Base-by-base conservation (phyloP, 2,888 invertebrate genomes). In the Drosophila peninsularis region DNA sequence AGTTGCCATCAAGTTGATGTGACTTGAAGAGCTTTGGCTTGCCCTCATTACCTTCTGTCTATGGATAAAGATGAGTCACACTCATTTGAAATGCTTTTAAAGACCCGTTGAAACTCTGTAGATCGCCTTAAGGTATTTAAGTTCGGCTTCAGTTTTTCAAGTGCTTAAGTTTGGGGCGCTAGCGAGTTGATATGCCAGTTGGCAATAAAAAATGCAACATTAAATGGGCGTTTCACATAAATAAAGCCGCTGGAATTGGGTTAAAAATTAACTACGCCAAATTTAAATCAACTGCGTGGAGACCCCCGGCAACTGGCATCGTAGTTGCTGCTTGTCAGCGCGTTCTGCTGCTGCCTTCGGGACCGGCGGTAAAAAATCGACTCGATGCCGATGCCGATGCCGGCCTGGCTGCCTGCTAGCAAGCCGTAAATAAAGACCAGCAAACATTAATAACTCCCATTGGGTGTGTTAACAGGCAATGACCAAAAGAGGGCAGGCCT, bases 381-480 rank as follows among this genome's bases (percentile, higher is more conserved):
- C 78, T 82, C 82, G 64, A 41, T 77, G 84, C 68, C 65, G 42
- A 63, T 52, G 63, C 52, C 56, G 27, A 24, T 44, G 44, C 24
- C 41, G 10, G 49, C 1, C 32, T 55, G 66, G 30, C 60, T 69
- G 76, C 75, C 78, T 80, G 79, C 72, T 58, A 52, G 80, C 62
- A 65, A 58, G 80, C 85, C 80, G 82, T 82, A 82, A 85, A 82
- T 82, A 85, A 82, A 78, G 86, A 80, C 60, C 78, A 75, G 61
- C 82, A 85, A 85, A 88, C 87, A 88, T 88, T 88, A 89, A 89
- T 88, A 89, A 87, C 88, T 88, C 87, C 80, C 80, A 85, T 73
- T 78, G 86, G 90, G 90, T 88, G 90, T 90, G 89, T 89, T 89
- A 90, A 90, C 89, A 88, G 80, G 82, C 86, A 79, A 84, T 90